Conservation (phyloP, 2,888 invertebrate genomes). For the Bugula neritina region DNA sequence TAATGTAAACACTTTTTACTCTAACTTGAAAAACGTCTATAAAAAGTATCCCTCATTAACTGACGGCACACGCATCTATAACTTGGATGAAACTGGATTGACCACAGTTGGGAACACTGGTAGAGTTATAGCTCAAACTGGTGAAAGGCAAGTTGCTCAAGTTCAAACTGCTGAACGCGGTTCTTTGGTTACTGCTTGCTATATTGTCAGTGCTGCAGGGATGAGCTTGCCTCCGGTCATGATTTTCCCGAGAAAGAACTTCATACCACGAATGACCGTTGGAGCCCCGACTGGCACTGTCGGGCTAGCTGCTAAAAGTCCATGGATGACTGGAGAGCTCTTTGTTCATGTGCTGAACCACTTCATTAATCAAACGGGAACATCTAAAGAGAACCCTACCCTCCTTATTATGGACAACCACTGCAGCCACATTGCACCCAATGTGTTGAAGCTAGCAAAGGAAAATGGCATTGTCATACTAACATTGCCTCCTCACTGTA, state of each 20-base stretch:
- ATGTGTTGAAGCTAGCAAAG: neutral
- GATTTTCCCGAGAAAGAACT: neutral
- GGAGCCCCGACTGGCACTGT: neutral
- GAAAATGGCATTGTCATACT: neutral
- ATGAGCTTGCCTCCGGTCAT: neutral
- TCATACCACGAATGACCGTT: neutral
- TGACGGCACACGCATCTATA: neutral
- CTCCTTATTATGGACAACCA: neutral
- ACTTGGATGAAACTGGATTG: conserved; percentile 7
- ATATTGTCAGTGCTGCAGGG: neutral
- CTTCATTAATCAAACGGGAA: neutral
- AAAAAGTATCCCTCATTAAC: too few relatives aligned
- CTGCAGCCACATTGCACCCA: neutral
- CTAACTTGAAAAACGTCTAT: too few relatives aligned
- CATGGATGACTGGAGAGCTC: neutral
- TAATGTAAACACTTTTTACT: too few relatives aligned
- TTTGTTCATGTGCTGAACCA: neutral
- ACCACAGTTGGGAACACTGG: neutral
- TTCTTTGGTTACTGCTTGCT: neutral
- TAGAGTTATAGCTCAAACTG: neutral
- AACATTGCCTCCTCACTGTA: conserved; percentile 1
- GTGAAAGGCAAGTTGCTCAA: neutral
- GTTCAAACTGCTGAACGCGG: neutral
- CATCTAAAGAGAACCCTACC: neutral
- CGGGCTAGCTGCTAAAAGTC: neutral